A percentile compares a stretch with the other conserved stretches of the same genome.
Conservation (phyloP, 2,888 invertebrate species). For the Polydesmus complanatus region DNA sequence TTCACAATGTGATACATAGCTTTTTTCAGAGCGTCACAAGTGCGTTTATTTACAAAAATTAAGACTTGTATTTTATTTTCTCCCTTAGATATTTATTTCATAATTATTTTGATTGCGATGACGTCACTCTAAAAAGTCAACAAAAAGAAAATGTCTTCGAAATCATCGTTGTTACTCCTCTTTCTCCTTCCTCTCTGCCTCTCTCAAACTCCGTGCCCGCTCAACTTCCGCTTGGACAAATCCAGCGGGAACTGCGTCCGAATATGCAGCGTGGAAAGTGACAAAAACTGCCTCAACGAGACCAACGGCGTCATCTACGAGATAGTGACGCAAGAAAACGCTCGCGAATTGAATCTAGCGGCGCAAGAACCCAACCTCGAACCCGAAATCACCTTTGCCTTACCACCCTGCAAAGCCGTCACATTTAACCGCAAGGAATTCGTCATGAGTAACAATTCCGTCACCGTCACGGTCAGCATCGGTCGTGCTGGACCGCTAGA, state of each 20-base stretch:
- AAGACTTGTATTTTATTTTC: too few species aligned
- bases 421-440: neutral
- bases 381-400: neutral
- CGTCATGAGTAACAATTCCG: neutral
- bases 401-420: neutral
- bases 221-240: neutral
- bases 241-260: neutral
- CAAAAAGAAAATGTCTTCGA: too few species aligned
- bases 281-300: neutral
- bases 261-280: neutral
- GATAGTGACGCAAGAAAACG: neutral
- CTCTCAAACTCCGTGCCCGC: neutral
- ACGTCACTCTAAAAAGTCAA: too few species aligned
- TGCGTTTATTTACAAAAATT: too few species aligned
- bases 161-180: too few species aligned
- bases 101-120: too few species aligned
- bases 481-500: neutral
- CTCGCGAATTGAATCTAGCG: neutral
- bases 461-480: neutral
- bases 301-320: neutral
- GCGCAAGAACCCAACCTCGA: neutral
- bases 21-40: too few species aligned
- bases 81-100: too few species aligned
- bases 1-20: too few species aligned
- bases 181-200: too few species aligned